phyloP scores from a whole-genome alignment of 2,888 invertebrate species.

The Capitulum mitella region DNA sequence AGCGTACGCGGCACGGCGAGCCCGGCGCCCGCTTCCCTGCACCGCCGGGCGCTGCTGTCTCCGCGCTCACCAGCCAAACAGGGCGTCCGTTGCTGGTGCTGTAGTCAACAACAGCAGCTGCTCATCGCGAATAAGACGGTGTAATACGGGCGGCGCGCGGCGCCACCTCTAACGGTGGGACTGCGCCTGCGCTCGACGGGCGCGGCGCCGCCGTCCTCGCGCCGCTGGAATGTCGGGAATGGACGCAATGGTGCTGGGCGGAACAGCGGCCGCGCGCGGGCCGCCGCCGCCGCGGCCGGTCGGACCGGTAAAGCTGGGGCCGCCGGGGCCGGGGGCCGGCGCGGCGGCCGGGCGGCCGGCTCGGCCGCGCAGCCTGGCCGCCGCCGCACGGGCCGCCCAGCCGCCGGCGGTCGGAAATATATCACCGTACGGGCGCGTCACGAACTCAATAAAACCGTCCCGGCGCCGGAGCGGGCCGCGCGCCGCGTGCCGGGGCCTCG shows the following conservation, averaged over 20 bases:
- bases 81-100: too few species aligned
- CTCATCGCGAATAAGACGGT: not conserved
- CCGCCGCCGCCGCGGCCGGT: not conserved
- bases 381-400: too few species aligned
- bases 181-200: not conserved
- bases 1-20: too few species aligned
- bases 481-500: not conserved
- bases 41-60: too few species aligned
- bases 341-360: not conserved
- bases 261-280: not conserved
- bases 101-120: conserved; percentile 1
- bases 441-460: too few species aligned
- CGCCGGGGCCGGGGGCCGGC: not conserved
- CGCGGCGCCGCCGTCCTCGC: not conserved
- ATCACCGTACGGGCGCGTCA: not conserved
- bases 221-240: conserved; percentile 4
- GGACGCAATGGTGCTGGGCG: conserved; percentile 18
- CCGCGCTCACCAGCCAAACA: too few species aligned
- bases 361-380: not conserved
- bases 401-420: not conserved
- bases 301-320: not conserved
- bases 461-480: not conserved
- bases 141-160: not conserved
- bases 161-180: not conserved
- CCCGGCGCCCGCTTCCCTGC: too few species aligned